These are phyloP conservation scores for Pristionchus mayeri DNA, from an alignment of 2,888 invertebrate genomes.

Conservation along the genomic window DNA sequence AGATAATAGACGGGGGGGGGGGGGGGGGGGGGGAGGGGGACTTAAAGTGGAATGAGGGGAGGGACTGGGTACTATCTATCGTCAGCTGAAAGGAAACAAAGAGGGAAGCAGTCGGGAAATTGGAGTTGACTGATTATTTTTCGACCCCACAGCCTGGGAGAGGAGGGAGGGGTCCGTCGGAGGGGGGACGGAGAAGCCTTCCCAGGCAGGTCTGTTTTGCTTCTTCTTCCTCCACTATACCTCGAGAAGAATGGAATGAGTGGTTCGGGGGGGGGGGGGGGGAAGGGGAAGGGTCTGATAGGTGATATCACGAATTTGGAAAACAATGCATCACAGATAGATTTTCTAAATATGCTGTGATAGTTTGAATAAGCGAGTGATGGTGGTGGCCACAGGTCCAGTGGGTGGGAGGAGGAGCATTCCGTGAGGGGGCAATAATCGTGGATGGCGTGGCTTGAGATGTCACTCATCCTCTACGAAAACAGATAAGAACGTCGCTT, in stretches of 20 bases:
- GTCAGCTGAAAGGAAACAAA: conserved; percentile 22
- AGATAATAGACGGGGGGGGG: not conserved
- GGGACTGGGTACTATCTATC: not conserved
- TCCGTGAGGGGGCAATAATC: not conserved
- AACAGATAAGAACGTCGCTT: not conserved
- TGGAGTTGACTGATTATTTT: conserved; percentile 43
- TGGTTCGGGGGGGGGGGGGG: conserved; percentile 18
- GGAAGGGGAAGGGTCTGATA: not conserved
- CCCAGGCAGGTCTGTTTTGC: not conserved
- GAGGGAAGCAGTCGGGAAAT: conserved; percentile 33
- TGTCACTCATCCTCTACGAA: not conserved
- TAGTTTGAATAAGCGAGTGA: no score
- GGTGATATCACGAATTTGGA: no score
- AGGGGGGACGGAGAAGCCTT: not conserved
- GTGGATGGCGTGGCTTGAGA: not conserved
- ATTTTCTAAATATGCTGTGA: no score
- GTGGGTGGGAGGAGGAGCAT: not conserved
- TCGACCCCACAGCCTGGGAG: conserved; percentile 27
- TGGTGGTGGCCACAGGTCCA: no score
- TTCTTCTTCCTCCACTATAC: not conserved
- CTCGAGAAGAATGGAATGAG: not conserved
- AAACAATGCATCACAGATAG: no score
- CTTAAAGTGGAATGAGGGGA: no score
- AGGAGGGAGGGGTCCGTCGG: not conserved
- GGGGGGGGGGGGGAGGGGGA: not conserved